Evolutionary conservation across 1,140 invertebrate species (phyloP).

Genomic region (Drosophila melanogaster): DNA sequence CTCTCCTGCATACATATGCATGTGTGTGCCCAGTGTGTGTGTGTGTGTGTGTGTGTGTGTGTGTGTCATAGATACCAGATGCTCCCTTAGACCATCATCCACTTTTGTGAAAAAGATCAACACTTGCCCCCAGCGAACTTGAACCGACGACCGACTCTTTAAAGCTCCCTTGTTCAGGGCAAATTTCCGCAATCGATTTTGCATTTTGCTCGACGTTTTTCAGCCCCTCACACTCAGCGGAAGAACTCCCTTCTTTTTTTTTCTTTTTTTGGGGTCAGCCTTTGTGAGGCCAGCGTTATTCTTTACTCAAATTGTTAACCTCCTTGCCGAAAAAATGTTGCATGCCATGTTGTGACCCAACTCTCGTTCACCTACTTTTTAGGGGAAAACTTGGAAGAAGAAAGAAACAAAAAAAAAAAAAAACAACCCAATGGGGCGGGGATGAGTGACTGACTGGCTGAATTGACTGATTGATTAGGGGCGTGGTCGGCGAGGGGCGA

Average conservation of each 20-base stretch:
- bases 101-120: conserved; percentile 39
- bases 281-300: conserved; percentile 31
- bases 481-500: conserved; percentile 15
- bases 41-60: conserved; percentile 11
- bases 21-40: conserved; percentile 47
- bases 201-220: conserved; percentile 51
- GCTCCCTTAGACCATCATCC: not conserved
- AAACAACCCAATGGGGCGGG: conserved; percentile 1
- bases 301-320: conserved; percentile 58
- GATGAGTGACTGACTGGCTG: conserved; percentile 27
- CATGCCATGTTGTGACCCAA: conserved; percentile 50
- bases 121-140: conserved; percentile 4
- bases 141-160: conserved; percentile 21
- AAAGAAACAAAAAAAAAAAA: too few species aligned
- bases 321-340: conserved; percentile 47
- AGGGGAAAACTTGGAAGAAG: too few species aligned
- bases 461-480: conserved; percentile 60
- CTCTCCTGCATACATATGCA: conserved; percentile 31
- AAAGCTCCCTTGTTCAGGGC: conserved; percentile 45
- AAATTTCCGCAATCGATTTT: conserved; percentile 56
- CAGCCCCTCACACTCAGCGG: not conserved
- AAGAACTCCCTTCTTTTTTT: conserved; percentile 4
- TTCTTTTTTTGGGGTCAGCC: conserved; percentile 34
- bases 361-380: conserved; percentile 4
- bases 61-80: conserved; percentile 58